A percentile compares a stretch with the other conserved stretches of the same genome.
phyloP scores from a whole-genome alignment of 2,113 vertebrate genomes.

The Anguilla japonica region DNA sequence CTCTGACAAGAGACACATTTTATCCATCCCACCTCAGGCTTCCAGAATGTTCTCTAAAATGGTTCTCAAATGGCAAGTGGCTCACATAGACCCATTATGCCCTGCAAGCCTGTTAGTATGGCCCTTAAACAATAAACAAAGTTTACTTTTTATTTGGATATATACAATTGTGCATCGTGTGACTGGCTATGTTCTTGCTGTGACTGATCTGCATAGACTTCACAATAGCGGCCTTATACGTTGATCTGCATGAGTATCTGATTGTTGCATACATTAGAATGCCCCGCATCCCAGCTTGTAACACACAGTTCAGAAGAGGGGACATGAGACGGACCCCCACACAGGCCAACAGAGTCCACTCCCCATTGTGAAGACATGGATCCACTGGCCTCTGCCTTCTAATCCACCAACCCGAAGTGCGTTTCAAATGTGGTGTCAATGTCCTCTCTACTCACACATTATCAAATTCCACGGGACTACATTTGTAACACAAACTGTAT shows the following conservation, averaged over 20 bases:
- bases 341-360: background rate
- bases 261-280: too few species aligned
- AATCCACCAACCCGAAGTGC: background rate
- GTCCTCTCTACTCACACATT: background rate
- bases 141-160: background rate
- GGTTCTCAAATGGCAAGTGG: background rate
- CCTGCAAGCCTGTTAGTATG: too few species aligned
- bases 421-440: background rate
- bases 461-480: background rate
- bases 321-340: background rate
- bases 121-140: too few species aligned
- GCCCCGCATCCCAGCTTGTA: background rate
- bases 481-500: background rate
- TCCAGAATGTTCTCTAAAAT: background rate
- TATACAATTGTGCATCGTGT: background rate
- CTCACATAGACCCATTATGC: background rate
- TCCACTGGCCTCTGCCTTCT: background rate
- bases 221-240: background rate
- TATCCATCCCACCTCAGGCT: background rate
- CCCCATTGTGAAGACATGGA: background rate
- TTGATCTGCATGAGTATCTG: background rate
- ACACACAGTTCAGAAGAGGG: background rate
- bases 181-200: background rate
- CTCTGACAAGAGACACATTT: background rate
- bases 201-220: background rate